These are phyloP conservation scores for Pedicia rivosa DNA, from an alignment of 2,888 invertebrate genomes.

Conservation along the genomic window DNA sequence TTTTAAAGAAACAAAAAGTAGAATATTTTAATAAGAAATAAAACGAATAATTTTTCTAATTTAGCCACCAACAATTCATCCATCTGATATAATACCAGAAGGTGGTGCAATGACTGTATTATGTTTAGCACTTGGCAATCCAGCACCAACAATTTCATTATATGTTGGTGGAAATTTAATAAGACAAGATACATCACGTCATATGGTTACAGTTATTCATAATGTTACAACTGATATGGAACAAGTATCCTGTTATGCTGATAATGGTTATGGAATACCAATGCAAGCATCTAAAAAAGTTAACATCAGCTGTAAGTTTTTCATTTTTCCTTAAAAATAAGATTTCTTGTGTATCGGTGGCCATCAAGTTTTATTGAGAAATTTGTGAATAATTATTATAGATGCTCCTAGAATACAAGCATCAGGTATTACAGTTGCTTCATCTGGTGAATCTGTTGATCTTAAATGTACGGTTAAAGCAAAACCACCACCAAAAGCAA, in stretches of 20 bases:
- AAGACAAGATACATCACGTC: slow-evolving; percentile 64
- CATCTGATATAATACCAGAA: slow-evolving; percentile 66
- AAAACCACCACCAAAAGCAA: slow-evolving; percentile 61
- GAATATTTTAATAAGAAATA: slow-evolving; percentile 4
- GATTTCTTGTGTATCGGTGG: too few relatives aligned
- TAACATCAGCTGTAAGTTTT: slow-evolving; percentile 60
- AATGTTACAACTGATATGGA: slow-evolving; percentile 75
- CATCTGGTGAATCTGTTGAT: slow-evolving; percentile 57
- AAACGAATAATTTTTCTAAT: slow-evolving; percentile 10
- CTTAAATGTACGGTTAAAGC: slow-evolving; percentile 65
- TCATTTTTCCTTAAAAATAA: too few relatives aligned
- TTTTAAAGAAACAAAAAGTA: neutral
- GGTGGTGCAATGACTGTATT: slow-evolving; percentile 75
- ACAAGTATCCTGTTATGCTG: slow-evolving; percentile 73
- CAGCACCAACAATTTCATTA: slow-evolving; percentile 68
- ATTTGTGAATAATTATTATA: slow-evolving; percentile 24
- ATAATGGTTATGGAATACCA: slow-evolving; percentile 75
- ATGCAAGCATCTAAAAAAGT: slow-evolving; percentile 71
- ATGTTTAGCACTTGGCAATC: slow-evolving; percentile 72
- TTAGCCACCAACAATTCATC: slow-evolving; percentile 70
- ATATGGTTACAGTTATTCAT: slow-evolving; percentile 75
- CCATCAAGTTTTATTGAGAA: neutral
- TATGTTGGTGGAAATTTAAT: slow-evolving; percentile 59
- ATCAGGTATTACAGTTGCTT: slow-evolving; percentile 60
- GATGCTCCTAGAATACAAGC: slow-evolving; percentile 64